Base-by-base conservation (phyloP, 2,113 vertebrate genomes). In the Gallinago paraguaiae region DNA sequence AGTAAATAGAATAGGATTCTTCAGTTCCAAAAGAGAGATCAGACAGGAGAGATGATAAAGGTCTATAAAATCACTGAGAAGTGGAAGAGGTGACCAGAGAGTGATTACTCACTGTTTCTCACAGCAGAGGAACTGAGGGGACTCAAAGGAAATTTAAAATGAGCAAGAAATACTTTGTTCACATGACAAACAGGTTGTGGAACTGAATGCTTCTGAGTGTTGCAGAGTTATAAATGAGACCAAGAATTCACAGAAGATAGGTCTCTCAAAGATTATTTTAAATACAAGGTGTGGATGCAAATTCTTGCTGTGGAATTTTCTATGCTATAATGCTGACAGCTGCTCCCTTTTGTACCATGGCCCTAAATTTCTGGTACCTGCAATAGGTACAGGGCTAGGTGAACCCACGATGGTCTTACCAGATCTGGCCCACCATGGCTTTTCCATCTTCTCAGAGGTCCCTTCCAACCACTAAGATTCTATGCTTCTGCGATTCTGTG, bases 81-180 rank as follows among this genome's bases (percentile, higher is more conserved):
- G 33, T 72, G 37, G 60, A 71, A 79, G 82, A 84, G 31, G 72
- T 80, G 83, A 81, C 28, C 50, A 54, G 37, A 70, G 23, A 79
- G 65, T 56, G 74, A 79, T 92, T 86, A 72, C 82, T 95, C 53
- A 75, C 31, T 53, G 11, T 56, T 93, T 69, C 30, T 69, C 37
- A 68, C 13, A 39, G 48, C 9, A 51, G 11, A 54, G 10, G 9
- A 65, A 20, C 35, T 31, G 18, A 57, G 22, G 5, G 17, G 24
- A 53, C 24, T 56, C 30, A 57, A 86, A 94, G 24, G 35, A 90
- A 88, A 92, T 87, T 70, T 74, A 53, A 86, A 69, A 70, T 54
- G 14, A 74, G 17, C 22, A 74, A 59, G 31, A 84, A 81, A 13
- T 56, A 37, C 19, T 84, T 79, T 46, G 19, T 54, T 89, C 74